Conservation (phyloP, 2,113 vertebrate genomes). For the Hyperopisus bebe region DNA sequence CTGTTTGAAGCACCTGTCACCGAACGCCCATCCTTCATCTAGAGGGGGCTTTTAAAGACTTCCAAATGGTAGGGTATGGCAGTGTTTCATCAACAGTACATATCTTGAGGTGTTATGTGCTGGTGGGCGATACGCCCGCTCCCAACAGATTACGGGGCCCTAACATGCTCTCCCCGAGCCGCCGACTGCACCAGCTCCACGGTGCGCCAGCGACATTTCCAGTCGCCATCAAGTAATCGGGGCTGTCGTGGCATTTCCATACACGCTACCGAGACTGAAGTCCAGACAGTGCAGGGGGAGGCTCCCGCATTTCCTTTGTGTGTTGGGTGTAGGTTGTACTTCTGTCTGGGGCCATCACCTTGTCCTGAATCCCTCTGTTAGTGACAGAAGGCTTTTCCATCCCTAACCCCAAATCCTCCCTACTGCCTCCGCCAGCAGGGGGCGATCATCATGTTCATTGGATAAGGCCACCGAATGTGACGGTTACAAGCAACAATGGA, state of each 20-base stretch:
- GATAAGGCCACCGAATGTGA: background rate
- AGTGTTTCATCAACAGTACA: constrained; percentile 36
- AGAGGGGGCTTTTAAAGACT: constrained; percentile 20
- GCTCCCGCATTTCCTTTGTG: background rate
- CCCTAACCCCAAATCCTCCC: background rate
- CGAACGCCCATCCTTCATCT: constrained; percentile 38
- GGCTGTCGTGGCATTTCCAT: constrained; percentile 29
- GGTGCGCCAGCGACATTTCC: constrained; percentile 8
- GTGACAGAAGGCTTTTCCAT: background rate
- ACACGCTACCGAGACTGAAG: constrained; percentile 23
- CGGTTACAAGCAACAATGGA: background rate
- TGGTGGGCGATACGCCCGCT: constrained; percentile 52
- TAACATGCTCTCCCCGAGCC: constrained; percentile 23
- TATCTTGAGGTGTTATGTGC: constrained; percentile 41
- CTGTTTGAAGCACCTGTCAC: constrained; percentile 28
- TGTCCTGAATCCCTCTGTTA: background rate
- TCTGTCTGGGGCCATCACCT: background rate
- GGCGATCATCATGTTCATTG: background rate
- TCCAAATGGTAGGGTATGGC: background rate
- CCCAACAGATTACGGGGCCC: constrained; percentile 47
- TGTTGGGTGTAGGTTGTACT: background rate
- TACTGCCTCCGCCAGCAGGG: background rate
- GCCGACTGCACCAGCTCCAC: constrained; percentile 32
- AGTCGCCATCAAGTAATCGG: constrained; percentile 30
- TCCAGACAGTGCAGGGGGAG: constrained; percentile 10